Conservation (phyloP, 2,113 vertebrate species). For the Cyprinodon brontotheroides region DNA sequence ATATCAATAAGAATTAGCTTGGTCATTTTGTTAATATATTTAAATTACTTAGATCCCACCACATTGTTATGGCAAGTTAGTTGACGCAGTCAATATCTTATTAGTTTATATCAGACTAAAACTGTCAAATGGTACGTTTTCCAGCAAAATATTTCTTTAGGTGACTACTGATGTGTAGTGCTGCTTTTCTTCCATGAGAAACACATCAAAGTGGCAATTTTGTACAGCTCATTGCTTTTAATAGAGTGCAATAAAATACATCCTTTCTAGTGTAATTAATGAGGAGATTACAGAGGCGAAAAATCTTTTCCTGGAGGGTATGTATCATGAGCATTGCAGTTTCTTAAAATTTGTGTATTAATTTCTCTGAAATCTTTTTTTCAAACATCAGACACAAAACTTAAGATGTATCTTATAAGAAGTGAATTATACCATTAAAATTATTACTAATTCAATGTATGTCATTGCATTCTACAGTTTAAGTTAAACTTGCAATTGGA, state of each 20-base stretch:
- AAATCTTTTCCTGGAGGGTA: constrained; percentile 40
- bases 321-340: constrained; percentile 26
- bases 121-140: constrained; percentile 25
- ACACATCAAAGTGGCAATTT: constrained; percentile 57
- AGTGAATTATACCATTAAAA: constrained; percentile 3
- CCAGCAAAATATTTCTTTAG: constrained; percentile 35
- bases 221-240: constrained; percentile 67
- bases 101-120: constrained; percentile 19
- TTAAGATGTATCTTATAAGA: background rate
- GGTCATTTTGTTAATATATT: background rate
- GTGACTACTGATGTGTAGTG: constrained; percentile 34
- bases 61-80: constrained; percentile 2
- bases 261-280: constrained; percentile 64
- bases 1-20: constrained; percentile 26
- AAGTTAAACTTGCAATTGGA: constrained; percentile 4
- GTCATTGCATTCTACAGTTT: constrained; percentile 1
- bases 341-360: constrained; percentile 40
- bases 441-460: background rate
- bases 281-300: constrained; percentile 39
- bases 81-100: constrained; percentile 29
- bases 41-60: background rate
- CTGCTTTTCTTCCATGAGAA: constrained; percentile 35
- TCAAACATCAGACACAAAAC: constrained; percentile 15
- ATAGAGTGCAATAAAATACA: constrained; percentile 59
- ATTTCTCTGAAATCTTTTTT: constrained; percentile 37